Conservation (phyloP, 2,888 invertebrate species). For the Himalopsyche tibetana region DNA sequence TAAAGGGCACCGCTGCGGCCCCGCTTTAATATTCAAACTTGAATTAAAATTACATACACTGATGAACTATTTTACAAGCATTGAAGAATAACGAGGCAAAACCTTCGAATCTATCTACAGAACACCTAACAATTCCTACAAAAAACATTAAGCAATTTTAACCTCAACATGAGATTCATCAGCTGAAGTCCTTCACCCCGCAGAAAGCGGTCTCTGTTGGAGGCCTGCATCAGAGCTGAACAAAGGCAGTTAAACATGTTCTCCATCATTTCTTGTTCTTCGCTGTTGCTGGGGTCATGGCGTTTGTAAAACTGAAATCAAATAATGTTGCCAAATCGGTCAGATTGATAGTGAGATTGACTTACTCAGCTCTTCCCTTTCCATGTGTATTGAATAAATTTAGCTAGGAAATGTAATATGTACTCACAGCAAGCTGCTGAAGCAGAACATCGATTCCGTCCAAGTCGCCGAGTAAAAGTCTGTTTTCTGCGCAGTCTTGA, state of each 20-base stretch:
- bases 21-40: too few relatives aligned
- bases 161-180: slow-evolving; percentile 98
- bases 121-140: too few relatives aligned
- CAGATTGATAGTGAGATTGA: not conserved
- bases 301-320: slow-evolving; percentile 88
- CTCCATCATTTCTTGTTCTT: slow-evolving; percentile 99
- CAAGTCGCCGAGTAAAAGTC: slow-evolving; percentile 88
- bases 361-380: not conserved
- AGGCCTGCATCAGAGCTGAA: slow-evolving; percentile 91
- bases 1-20: too few relatives aligned
- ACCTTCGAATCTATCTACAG: too few relatives aligned
- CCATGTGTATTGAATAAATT: not conserved
- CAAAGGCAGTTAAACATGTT: slow-evolving; percentile 98
- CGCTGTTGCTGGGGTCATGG: slow-evolving; percentile 92
- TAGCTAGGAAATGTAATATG: not conserved
- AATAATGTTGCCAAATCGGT: not conserved
- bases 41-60: too few relatives aligned
- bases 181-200: slow-evolving; percentile 98
- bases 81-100: too few relatives aligned
- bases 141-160: slow-evolving; percentile 43
- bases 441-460: slow-evolving; percentile 97
- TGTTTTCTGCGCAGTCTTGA: slow-evolving; percentile 91
- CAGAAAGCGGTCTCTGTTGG: slow-evolving; percentile 94
- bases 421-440: slow-evolving; percentile 91
- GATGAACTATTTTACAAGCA: too few relatives aligned